Evolutionary conservation across 2,888 invertebrate genomes (phyloP).

Genomic region (Lepetodrilus schrolli): DNA sequence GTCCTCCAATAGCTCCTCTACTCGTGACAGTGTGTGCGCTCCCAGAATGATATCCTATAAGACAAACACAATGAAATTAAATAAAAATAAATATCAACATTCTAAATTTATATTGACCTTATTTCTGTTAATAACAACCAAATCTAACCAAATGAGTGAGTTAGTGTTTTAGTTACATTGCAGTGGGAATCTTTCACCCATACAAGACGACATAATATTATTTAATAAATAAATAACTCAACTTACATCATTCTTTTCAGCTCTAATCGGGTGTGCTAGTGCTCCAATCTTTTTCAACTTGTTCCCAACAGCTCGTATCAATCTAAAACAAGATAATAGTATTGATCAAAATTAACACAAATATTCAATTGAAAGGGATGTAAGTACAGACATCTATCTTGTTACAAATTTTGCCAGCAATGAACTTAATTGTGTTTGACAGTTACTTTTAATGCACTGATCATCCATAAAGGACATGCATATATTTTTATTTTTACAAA

Average conservation of each 20-base stretch:
- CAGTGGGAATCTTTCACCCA: too few species aligned
- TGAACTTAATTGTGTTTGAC: too few species aligned
- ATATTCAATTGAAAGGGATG: too few species aligned
- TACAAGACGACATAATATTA: too few species aligned
- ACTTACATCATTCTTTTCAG: constrained; percentile 60
- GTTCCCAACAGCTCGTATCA: constrained; percentile 67
- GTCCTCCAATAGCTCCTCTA: constrained; percentile 72
- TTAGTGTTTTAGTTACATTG: too few species aligned
- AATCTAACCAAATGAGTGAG: not conserved
- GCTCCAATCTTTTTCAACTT: constrained; percentile 67
- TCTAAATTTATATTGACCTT: not conserved
- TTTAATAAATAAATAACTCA: too few species aligned
- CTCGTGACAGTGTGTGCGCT: constrained; percentile 66
- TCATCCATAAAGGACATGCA: too few species aligned
- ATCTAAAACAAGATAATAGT: constrained; percentile 45
- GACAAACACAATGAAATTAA: not conserved
- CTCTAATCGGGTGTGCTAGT: constrained; percentile 58
- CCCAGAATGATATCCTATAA: constrained; percentile 58
- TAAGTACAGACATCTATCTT: too few species aligned
- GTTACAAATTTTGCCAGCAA: too few species aligned
- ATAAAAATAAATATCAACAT: not conserved
- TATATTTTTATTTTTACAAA: too few species aligned
- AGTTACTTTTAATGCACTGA: too few species aligned
- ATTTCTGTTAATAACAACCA: not conserved
- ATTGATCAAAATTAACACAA: too few species aligned